A percentile compares a stretch with the other conserved stretches of the same genome.
phyloP scores from a whole-genome alignment of 2,888 invertebrate genomes.

The Tromatobia lineatoria region DNA sequence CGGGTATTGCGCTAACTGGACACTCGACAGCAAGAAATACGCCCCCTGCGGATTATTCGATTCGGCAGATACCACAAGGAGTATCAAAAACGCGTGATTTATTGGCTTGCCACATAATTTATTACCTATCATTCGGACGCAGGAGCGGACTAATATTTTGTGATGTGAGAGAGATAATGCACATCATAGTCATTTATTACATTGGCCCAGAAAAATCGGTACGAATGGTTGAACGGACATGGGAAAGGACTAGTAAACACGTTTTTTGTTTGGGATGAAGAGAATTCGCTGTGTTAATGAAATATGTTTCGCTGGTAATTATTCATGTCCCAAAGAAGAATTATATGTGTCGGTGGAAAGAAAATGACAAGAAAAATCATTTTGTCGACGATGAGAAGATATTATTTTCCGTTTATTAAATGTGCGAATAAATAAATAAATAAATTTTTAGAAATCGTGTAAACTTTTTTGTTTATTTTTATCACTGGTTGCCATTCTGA shows the following conservation, averaged over 20 bases:
- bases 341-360: too few species aligned
- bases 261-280: background rate
- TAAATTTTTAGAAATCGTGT: too few species aligned
- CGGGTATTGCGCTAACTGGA: slow-evolving; percentile 21
- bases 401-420: too few species aligned
- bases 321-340: too few species aligned
- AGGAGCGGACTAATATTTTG: background rate
- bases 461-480: too few species aligned
- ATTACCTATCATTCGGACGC: background rate
- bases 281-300: too few species aligned
- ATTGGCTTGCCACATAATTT: slow-evolving; percentile 5
- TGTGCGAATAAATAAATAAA: too few species aligned
- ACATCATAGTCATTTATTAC: background rate
- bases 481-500: too few species aligned
- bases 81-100: background rate
- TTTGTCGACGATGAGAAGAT: too few species aligned
- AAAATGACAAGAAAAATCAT: too few species aligned
- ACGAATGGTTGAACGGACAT: background rate
- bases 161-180: slow-evolving; percentile 10
- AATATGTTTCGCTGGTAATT: too few species aligned
- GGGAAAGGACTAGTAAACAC: background rate
- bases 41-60: slow-evolving; percentile 13
- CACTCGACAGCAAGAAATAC: background rate
- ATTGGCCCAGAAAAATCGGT: background rate
- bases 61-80: slow-evolving; percentile 8